Evolutionary conservation across 1,140 invertebrate species (phyloP).

Genomic region (Rhagoletis pomonella): DNA sequence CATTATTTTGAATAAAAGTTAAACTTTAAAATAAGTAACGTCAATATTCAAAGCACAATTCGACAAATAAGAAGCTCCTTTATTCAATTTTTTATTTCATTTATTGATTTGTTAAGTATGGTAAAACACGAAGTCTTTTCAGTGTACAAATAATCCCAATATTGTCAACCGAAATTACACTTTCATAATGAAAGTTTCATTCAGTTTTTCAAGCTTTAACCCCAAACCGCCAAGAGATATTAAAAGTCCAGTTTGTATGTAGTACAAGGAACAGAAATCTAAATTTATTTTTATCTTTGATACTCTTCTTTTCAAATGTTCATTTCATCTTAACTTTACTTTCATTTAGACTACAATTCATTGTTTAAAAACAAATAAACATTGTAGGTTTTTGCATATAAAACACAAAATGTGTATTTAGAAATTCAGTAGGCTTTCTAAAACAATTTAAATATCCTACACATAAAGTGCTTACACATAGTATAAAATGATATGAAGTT

Average conservation of each 20-base stretch:
- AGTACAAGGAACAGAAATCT: constrained; percentile 44
- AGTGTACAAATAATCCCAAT: too few species aligned
- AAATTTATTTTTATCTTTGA: constrained; percentile 42
- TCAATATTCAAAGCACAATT: too few species aligned
- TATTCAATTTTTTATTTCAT: too few species aligned
- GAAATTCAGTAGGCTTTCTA: constrained; percentile 8
- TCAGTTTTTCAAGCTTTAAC: too few species aligned
- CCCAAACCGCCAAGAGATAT: not conserved
- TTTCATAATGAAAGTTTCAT: too few species aligned
- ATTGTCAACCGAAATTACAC: too few species aligned
- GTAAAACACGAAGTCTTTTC: too few species aligned
- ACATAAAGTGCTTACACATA: not conserved
- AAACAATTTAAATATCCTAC: not conserved
- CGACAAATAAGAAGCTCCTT: too few species aligned
- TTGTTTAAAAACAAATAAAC: constrained; percentile 18
- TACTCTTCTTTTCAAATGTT: constrained; percentile 25
- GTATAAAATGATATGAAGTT: constrained; percentile 5
- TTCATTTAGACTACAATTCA: constrained; percentile 28
- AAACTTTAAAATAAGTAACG: too few species aligned
- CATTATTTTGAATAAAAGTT: too few species aligned
- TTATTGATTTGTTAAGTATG: too few species aligned
- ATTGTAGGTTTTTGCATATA: constrained; percentile 4
- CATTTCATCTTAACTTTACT: constrained; percentile 1
- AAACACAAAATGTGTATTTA: not conserved
- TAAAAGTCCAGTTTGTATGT: not conserved